These are phyloP conservation scores for Poeciliopsis paucimaculata DNA, from an alignment of 2,797 vertebrate species.

Conservation along the genomic window DNA sequence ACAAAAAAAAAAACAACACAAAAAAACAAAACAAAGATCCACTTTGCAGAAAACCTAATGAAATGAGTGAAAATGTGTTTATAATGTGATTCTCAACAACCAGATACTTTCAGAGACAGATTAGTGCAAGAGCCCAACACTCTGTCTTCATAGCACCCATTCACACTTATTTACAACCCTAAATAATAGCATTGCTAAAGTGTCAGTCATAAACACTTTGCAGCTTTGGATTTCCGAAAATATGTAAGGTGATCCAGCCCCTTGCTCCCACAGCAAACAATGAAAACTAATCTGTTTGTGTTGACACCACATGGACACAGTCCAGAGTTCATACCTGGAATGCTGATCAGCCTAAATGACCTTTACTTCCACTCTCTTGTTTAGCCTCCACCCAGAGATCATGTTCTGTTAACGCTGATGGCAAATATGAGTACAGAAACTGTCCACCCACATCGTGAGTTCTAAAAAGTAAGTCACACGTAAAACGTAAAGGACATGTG, in stretches of 20 bases:
- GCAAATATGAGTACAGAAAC: slow-evolving; percentile 19
- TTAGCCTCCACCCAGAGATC: slow-evolving; percentile 42
- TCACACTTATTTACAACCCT: slow-evolving; percentile 28
- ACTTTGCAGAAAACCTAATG: background rate
- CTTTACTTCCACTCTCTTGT: slow-evolving; percentile 58
- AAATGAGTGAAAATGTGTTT: slow-evolving; percentile 4
- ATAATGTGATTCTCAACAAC: slow-evolving; percentile 1
- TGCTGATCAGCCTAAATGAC: slow-evolving; percentile 64
- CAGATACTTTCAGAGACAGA: slow-evolving; percentile 14
- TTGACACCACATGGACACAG: slow-evolving; percentile 54
- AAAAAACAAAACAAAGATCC: background rate
- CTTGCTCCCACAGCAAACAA: slow-evolving; percentile 33
- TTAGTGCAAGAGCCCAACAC: slow-evolving; percentile 16
- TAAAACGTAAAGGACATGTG: background rate
- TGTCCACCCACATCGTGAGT: slow-evolving; percentile 13
- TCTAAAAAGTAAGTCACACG: slow-evolving; percentile 10
- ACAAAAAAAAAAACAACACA: too few relatives aligned
- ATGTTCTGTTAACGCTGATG: slow-evolving; percentile 37
- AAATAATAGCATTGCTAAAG: slow-evolving; percentile 38
- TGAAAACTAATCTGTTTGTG: slow-evolving; percentile 66
- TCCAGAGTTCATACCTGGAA: slow-evolving; percentile 56
- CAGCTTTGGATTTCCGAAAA: slow-evolving; percentile 28
- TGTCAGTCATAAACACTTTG: slow-evolving; percentile 26
- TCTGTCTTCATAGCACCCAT: slow-evolving; percentile 22
- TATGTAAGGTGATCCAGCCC: slow-evolving; percentile 57